Evolutionary conservation across 2,888 invertebrate genomes (phyloP).

Genomic region (Papilio elwesi): DNA sequence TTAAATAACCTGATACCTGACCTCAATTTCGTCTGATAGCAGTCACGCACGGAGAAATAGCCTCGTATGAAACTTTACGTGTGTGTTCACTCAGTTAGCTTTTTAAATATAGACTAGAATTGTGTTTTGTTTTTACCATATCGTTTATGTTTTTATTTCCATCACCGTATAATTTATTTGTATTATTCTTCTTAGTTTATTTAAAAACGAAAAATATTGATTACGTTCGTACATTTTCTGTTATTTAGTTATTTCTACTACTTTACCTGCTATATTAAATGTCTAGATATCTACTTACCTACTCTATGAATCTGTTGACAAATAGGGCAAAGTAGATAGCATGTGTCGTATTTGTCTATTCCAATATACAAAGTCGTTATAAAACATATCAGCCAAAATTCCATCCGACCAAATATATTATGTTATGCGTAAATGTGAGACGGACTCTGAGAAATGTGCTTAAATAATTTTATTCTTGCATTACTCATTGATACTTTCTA

Average conservation of each 20-base stretch:
- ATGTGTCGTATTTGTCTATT: neutral
- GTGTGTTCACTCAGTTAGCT: neutral
- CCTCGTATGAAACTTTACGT: constrained; percentile 14
- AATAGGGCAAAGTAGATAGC: neutral
- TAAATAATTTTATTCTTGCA: constrained; percentile 3
- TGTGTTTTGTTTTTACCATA: neutral
- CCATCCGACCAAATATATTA: neutral
- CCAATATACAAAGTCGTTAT: neutral
- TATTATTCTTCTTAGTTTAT: neutral
- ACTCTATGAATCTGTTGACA: too few relatives aligned
- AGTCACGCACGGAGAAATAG: constrained; percentile 27
- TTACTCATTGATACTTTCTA: neutral
- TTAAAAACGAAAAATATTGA: neutral
- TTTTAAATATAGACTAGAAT: constrained; percentile 6
- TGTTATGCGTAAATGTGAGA: constrained; percentile 2
- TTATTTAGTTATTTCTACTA: too few relatives aligned
- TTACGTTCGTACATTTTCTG: neutral
- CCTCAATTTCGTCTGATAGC: constrained; percentile 36
- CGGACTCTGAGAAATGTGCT: neutral
- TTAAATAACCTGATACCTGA: constrained; percentile 27
- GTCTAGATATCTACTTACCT: too few relatives aligned
- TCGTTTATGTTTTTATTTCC: neutral
- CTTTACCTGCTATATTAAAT: too few relatives aligned
- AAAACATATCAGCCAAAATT: too few relatives aligned
- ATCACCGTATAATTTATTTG: neutral